Evolutionary conservation across 2,888 invertebrate species (phyloP).

Genomic region (Tuta absoluta): DNA sequence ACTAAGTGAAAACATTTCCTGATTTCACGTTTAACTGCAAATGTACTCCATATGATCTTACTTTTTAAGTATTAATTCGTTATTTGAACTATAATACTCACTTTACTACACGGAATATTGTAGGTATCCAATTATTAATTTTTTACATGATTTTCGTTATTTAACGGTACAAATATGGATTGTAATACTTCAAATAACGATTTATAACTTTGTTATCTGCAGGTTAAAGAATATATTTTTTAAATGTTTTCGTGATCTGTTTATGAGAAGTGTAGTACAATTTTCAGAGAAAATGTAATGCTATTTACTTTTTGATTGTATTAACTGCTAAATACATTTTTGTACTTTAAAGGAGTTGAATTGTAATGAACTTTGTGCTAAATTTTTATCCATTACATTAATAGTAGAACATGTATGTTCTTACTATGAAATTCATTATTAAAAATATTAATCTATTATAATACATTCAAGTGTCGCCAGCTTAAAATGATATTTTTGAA

Average conservation of each 20-base stretch:
- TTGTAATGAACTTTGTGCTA: no score
- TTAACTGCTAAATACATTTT: no score
- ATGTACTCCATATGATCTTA: not conserved
- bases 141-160: not conserved
- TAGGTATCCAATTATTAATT: not conserved
- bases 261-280: conserved; percentile 9
- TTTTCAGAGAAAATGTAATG: not conserved
- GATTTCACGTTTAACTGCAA: no score
- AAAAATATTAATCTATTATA: not conserved
- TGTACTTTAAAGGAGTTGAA: no score
- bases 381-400: not conserved
- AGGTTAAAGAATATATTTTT: not conserved
- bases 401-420: not conserved
- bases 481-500: not conserved
- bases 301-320: not conserved
- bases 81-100: not conserved
- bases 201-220: not conserved
- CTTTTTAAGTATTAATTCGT: not conserved
- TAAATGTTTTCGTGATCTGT: not conserved
- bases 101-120: not conserved
- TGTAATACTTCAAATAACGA: conserved; percentile 1
- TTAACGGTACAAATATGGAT: not conserved
- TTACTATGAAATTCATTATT: not conserved
- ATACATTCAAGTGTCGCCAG: not conserved
- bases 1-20: no score